Evolutionary conservation across 2,797 vertebrate species (phyloP), one percentile per base, ranked within the genome.

Genomic region (Corythornis leucogaster): DNA sequence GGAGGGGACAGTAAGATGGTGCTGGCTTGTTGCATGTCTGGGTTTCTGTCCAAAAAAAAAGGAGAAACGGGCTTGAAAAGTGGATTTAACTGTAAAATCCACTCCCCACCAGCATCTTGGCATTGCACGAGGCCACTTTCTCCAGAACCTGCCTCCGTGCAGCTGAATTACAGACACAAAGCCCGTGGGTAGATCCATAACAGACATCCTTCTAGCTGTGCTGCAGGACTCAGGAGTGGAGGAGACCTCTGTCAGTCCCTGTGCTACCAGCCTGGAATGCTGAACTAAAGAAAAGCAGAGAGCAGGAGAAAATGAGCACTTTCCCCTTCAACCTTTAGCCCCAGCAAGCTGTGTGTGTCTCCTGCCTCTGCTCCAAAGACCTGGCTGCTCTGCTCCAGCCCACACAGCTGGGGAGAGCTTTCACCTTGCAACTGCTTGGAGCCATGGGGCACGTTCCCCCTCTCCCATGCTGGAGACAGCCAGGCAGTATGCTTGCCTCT

Each of bases 381-480:
- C 15, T 30, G 21, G 12, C 8, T 17, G 6, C 14, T 25, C 71
- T 59, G 11, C 79, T 40, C 35, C 18, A 66, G 9, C 55, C 40
- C 28, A 2, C 0, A 0, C 8, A 28, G 26, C 5, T 1, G 15
- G 38, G 26, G 11, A 57, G 15, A 53, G 26, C 35, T 43, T 66
- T 77, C 61, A 74, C 69, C 80, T 78, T 12, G 14, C n/a, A 50
- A 21, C 48, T 40, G 22, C 7, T 0, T 15, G 43, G 31, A 71
- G 31, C 63, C 84, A 15, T 0, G 0, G 91, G 54, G 40, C 46
- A 62, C 2, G 28, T 43, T 84, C 46, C 25, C 25, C 16, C 30
- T 59, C 59, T 67, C 63, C 40, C 15, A 4, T 7, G 54, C 54
- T 30, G 62, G 58, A 89, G 38, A 80, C 28, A 83, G n/a, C 48